Evolutionary conservation across 2,113 vertebrate genomes (phyloP).

Genomic region (Chlamydotis undulata): DNA sequence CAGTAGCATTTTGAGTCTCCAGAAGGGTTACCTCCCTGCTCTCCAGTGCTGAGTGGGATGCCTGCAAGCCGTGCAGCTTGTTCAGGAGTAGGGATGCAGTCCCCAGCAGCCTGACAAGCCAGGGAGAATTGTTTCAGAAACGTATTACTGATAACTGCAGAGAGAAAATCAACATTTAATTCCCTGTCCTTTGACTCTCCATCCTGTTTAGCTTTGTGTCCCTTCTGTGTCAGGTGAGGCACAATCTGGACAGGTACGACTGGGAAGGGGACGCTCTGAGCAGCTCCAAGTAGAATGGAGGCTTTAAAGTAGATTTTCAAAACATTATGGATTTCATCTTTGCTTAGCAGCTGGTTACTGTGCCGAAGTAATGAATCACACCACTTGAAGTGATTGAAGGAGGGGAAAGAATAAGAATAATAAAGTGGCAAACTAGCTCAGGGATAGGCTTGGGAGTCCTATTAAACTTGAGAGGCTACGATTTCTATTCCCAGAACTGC

Average conservation of each 20-base stretch:
- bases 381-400: slow-evolving; percentile 33
- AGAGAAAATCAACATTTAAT: not conserved
- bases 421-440: slow-evolving; percentile 42
- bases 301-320: not conserved
- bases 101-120: not conserved
- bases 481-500: slow-evolving; percentile 41
- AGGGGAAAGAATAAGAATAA: slow-evolving; percentile 51
- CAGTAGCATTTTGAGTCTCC: not conserved
- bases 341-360: slow-evolving; percentile 26
- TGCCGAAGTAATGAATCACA: slow-evolving; percentile 35
- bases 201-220: not conserved
- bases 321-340: slow-evolving; percentile 19
- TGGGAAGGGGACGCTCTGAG: not conserved
- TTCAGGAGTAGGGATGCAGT: not conserved
- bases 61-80: not conserved
- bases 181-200: not conserved
- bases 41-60: not conserved
- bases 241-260: not conserved
- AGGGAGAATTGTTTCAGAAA: not conserved
- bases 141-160: not conserved
- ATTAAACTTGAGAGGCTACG: slow-evolving; percentile 57
- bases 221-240: not conserved
- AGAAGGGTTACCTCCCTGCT: not conserved
- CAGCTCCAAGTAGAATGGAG: not conserved
- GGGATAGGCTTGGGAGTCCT: slow-evolving; percentile 29